Percentiles rank a stretch among this genome's conserved stretches.
phyloP scores from a whole-genome alignment of 2,888 invertebrate genomes.

The Seira sanloemensis region DNA sequence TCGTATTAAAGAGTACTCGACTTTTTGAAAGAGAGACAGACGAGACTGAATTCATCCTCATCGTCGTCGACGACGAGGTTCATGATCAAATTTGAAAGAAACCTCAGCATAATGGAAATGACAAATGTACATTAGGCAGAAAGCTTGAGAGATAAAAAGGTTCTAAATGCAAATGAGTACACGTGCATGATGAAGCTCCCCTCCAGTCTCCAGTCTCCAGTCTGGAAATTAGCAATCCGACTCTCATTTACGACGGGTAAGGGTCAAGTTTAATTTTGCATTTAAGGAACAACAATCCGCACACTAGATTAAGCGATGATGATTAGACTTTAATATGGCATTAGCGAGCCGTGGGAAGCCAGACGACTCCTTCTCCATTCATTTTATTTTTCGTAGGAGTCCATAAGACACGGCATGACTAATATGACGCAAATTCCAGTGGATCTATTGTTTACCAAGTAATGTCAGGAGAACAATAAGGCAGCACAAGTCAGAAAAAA shows the following conservation, averaged over 20 bases:
- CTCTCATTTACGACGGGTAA: too few species aligned
- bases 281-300: neutral
- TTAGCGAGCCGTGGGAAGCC: too few species aligned
- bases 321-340: neutral
- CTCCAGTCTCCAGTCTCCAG: too few species aligned
- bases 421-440: neutral
- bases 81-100: neutral
- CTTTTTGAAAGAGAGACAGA: neutral
- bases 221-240: too few species aligned
- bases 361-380: constrained; percentile 28
- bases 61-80: neutral
- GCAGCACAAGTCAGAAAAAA: neutral
- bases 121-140: too few species aligned
- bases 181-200: neutral
- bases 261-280: neutral
- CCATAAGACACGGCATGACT: neutral
- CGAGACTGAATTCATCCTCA: neutral
- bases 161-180: neutral
- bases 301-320: neutral
- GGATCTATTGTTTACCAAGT: neutral
- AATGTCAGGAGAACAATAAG: neutral
- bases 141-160: neutral
- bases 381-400: neutral
- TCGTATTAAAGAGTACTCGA: constrained; percentile 42
- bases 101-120: too few species aligned